A percentile compares a stretch with the other conserved stretches of the same genome.
Conservation (phyloP, 2,888 invertebrate genomes). For the Caenorhabditis sp. region DNA sequence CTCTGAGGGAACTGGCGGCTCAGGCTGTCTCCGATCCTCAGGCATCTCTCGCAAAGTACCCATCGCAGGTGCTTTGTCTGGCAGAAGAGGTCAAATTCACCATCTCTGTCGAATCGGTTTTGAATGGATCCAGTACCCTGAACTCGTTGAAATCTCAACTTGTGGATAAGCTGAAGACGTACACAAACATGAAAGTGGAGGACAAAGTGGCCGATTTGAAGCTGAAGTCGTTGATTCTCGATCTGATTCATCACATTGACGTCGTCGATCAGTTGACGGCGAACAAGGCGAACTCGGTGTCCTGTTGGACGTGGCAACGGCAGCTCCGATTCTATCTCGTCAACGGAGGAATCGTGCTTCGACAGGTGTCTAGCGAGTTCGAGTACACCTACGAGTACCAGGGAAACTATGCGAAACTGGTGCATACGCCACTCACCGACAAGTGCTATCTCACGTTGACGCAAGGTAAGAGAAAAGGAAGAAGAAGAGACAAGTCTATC, state of each 20-base stretch:
- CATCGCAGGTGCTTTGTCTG: constrained; percentile 88
- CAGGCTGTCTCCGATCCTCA: constrained; percentile 82
- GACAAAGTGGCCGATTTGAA: constrained; percentile 86
- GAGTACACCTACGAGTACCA: constrained; percentile 97
- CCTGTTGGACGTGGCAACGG: constrained; percentile 93
- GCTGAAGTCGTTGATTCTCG: constrained; percentile 91
- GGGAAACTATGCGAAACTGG: constrained; percentile 94
- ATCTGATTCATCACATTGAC: constrained; percentile 91
- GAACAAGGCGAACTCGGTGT: constrained; percentile 81
- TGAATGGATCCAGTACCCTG: constrained; percentile 62
- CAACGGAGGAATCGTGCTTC: constrained; percentile 83
- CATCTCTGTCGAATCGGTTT: constrained; percentile 86
- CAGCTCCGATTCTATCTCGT: constrained; percentile 84
- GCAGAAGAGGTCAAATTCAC: constrained; percentile 90
- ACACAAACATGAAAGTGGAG: constrained; percentile 81
- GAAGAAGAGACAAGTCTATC: too few relatives aligned
- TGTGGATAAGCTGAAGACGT: constrained; percentile 80
- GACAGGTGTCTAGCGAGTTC: constrained; percentile 94
- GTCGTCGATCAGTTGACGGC: constrained; percentile 87
- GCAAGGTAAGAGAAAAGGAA: too few relatives aligned
- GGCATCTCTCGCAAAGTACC: constrained; percentile 84
- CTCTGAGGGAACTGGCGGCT: constrained; percentile 85
- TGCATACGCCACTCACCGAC: constrained; percentile 95
- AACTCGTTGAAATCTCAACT: constrained; percentile 79
- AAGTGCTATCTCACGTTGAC: constrained; percentile 97